These are phyloP conservation scores for Pinctada fucata DNA, from an alignment of 2,888 invertebrate species.

Conservation along the genomic window DNA sequence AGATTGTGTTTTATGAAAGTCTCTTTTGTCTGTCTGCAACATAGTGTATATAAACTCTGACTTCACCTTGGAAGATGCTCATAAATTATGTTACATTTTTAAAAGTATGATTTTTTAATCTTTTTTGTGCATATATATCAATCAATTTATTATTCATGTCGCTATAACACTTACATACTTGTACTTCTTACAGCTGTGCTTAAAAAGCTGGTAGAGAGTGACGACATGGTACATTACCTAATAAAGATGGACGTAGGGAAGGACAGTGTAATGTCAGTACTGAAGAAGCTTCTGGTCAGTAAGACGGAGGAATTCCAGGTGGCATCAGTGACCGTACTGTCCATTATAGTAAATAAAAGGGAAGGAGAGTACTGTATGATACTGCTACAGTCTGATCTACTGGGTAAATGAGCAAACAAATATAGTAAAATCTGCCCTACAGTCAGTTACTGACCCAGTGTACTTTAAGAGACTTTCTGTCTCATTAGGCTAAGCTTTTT, in stretches of 20 bases:
- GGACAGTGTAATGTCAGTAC: conserved; percentile 41
- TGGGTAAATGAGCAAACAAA: conserved; percentile 41
- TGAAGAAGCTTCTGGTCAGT: conserved; percentile 55
- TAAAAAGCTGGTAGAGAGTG: conserved; percentile 45
- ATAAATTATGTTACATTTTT: no score
- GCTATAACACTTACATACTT: no score
- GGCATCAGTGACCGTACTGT: conserved; percentile 48
- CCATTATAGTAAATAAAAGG: conserved; percentile 37
- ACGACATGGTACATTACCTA: conserved; percentile 38
- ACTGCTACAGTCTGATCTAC: conserved; percentile 55
- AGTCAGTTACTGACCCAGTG: no score
- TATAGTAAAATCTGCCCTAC: neutral
- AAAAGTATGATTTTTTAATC: no score
- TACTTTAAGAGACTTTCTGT: no score
- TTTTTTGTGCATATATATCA: no score
- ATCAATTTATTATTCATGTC: no score
- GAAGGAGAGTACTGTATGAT: conserved; percentile 37
- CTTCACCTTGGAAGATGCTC: no score
- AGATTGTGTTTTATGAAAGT: neutral
- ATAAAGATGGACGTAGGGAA: conserved; percentile 45
- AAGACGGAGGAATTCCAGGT: conserved; percentile 49
- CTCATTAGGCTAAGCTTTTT: no score
- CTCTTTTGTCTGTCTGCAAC: no score
- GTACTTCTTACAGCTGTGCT: conserved; percentile 46
- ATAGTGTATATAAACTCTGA: no score